A percentile compares a stretch with the other conserved stretches of the same genome.
Evolutionary conservation across 2,797 vertebrate genomes (phyloP).

Genomic region (Anabacerthia variegaticeps): DNA sequence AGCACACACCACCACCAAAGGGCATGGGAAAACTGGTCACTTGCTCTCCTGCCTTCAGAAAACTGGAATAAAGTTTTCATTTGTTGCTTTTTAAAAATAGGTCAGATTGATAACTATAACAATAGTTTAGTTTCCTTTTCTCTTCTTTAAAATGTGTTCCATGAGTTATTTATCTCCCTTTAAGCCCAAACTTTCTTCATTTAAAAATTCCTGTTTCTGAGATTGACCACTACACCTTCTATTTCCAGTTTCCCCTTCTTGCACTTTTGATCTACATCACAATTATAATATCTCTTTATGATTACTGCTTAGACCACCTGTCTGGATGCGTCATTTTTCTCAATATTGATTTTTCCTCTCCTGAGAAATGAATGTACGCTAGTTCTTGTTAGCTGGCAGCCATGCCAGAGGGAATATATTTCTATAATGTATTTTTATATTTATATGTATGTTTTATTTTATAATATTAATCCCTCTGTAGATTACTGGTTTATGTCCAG

Average conservation of each 20-base stretch:
- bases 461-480: background rate
- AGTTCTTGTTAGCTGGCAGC: background rate
- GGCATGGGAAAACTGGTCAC: background rate
- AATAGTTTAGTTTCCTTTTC: background rate
- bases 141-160: background rate
- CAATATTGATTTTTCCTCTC: background rate
- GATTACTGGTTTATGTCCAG: background rate
- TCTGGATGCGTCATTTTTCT: background rate
- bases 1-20: background rate
- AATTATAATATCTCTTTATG: background rate
- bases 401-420: background rate
- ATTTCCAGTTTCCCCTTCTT: background rate
- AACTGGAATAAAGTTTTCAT: background rate
- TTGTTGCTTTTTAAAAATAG: background rate
- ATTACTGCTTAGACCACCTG: background rate
- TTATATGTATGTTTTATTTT: background rate
- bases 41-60: background rate
- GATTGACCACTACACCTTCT: background rate
- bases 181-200: background rate
- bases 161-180: background rate
- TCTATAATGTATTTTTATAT: background rate
- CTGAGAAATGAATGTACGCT: background rate
- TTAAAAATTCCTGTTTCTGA: background rate
- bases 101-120: background rate
- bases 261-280: background rate